Conservation (phyloP, 1,140 invertebrate species). For the Lucilia sericata region DNA sequence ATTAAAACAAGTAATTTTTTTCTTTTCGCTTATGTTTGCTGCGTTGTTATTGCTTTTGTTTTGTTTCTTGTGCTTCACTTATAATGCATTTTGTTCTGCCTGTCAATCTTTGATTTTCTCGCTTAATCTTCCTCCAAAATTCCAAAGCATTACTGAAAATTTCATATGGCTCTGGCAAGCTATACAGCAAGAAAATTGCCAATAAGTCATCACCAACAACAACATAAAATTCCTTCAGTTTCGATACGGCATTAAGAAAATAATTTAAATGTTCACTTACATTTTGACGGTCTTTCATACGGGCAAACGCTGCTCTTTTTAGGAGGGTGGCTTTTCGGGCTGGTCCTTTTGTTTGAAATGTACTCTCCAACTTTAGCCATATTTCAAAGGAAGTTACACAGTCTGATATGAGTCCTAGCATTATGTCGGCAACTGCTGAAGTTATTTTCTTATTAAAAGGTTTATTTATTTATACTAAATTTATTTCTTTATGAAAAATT, state of each 20-base stretch:
- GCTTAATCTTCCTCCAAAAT: constrained; percentile 31
- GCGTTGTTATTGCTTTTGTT: background rate
- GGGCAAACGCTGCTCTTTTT: constrained; percentile 48
- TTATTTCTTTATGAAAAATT: too few species aligned
- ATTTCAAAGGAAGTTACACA: constrained; percentile 45
- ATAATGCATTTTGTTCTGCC: constrained; percentile 15
- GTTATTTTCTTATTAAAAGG: too few species aligned
- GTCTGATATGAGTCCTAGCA: constrained; percentile 25
- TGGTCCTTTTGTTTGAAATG: constrained; percentile 51
- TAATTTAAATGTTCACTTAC: constrained; percentile 50
- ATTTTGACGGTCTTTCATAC: constrained; percentile 48
- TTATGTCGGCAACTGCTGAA: constrained; percentile 47
- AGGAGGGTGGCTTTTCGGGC: constrained; percentile 53
- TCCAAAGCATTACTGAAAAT: constrained; percentile 57
- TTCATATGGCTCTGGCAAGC: constrained; percentile 53
- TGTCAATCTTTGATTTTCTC: constrained; percentile 15
- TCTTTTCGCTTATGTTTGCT: background rate
- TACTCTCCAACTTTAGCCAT: constrained; percentile 48
- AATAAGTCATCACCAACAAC: constrained; percentile 49
- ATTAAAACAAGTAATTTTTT: constrained; percentile 18
- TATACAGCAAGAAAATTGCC: constrained; percentile 55
- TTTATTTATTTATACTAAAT: too few species aligned
- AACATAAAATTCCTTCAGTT: constrained; percentile 50
- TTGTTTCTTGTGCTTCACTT: constrained; percentile 31
- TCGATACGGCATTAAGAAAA: constrained; percentile 53